Base-by-base conservation (phyloP, 1,140 invertebrate genomes). In the Neomicropteryx cornuta region DNA sequence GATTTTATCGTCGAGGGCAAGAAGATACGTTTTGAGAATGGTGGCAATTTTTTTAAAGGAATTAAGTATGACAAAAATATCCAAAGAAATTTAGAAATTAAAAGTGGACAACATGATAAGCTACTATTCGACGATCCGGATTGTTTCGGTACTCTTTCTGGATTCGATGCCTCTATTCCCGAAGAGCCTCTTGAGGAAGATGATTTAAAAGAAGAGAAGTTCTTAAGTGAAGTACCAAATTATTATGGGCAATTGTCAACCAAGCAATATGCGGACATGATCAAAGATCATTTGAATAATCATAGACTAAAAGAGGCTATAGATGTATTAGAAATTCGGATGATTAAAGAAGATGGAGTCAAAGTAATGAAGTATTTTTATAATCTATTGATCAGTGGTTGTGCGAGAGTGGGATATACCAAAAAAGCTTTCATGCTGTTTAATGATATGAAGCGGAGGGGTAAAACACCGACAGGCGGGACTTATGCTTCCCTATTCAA, bases 401-500 rank as follows among this genome's bases (percentile, higher is more conserved):
- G 84, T 66, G 87, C 84, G 4, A 58, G 75, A 42, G 74, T 78
- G 4, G 91, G 92, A 2, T 83, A 87, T 50, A 77, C 86, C 20
- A 78, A 84, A 48, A 86, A 83, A 62, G 87, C 87, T 16, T 92
- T 92, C 53, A 72, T 74, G 42, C 56, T 94, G 1, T 94, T 73
- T 49, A 84, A 80, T 50, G 70, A 80, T 48, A 86, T 92, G 81
- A 91, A 85, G 55, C 77, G 77, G 50, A 55, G 78, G 28, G 75
- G 71, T 0, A 52, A 90, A 1, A 70, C 71, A 45, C 73, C 78
- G 1, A 80, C 75, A 22, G 68, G 69, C 1, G 72, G 79, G 6
- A 81, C 79, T 5, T 89, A 89, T 51, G 91, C 86, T 10, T 80
- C 79, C 38, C 62, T 97, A 11, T 84, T 96, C 53, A 88, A 91